A percentile compares a stretch with the other conserved stretches of the same genome.
phyloP scores from a whole-genome alignment of 2,113 vertebrate species.

The Lycaon pictus region DNA sequence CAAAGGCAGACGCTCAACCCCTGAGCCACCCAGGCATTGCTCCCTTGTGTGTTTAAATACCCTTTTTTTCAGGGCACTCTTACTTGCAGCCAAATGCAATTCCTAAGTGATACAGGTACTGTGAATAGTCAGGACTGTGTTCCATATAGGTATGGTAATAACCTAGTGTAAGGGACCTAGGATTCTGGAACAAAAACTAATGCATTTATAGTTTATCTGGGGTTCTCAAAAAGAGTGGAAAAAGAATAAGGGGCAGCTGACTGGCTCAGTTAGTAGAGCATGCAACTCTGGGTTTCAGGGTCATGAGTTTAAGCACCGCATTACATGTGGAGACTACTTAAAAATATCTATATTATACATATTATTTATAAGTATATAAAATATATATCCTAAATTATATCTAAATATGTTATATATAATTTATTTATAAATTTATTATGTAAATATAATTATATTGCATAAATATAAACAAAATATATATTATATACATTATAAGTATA shows the following conservation, averaged over 20 bases:
- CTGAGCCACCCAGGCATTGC: too few relatives aligned
- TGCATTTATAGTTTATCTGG: neutral
- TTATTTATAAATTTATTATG: neutral
- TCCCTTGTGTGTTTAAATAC: neutral
- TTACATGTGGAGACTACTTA: neutral
- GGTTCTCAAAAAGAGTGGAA: neutral
- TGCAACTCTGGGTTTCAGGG: neutral
- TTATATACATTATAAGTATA: too few relatives aligned
- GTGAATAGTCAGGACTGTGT: neutral
- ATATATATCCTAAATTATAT: neutral
- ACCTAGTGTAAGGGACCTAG: neutral
- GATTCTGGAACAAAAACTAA: neutral
- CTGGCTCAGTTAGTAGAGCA: neutral
- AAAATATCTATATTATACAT: neutral
- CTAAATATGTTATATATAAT: too few relatives aligned
- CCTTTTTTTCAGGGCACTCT: neutral
- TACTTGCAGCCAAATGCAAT: neutral
- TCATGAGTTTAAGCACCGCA: neutral
- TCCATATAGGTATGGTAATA: neutral
- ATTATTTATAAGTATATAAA: too few relatives aligned
- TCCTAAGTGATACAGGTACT: neutral
- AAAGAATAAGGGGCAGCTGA: neutral
- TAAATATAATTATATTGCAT: too few relatives aligned
- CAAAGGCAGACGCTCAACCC: too few relatives aligned
- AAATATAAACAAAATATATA: too few relatives aligned